phyloP scores from a whole-genome alignment of 2,797 vertebrate species.

The Anabacerthia variegaticeps region DNA sequence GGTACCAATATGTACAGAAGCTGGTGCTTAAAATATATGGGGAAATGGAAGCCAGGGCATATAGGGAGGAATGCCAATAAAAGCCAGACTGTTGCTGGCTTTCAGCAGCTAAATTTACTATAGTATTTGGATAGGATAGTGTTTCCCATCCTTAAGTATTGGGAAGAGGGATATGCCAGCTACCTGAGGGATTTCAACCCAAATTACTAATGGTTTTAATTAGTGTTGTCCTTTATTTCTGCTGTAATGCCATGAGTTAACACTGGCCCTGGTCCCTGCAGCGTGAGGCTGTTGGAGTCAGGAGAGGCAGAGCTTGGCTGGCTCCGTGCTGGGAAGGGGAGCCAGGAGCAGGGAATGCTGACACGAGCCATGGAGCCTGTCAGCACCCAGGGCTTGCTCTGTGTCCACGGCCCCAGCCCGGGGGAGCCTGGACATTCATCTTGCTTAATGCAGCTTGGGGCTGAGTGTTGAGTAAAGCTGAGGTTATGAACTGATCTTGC shows the following conservation, averaged over 20 bases:
- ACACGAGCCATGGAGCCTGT: not conserved
- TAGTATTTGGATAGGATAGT: not conserved
- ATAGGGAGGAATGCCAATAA: slow-evolving; percentile 23
- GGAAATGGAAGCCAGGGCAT: slow-evolving; percentile 26
- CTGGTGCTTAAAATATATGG: slow-evolving; percentile 13
- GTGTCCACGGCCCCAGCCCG: rapidly evolving
- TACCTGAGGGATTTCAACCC: not conserved
- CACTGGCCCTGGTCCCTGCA: not conserved
- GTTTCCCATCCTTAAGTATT: not conserved
- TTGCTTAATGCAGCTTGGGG: not conserved
- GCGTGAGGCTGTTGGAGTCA: rapidly evolving
- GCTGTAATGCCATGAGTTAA: rapidly evolving
- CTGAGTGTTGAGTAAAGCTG: rapidly evolving
- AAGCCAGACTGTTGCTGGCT: slow-evolving; percentile 13
- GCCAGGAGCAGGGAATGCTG: not conserved
- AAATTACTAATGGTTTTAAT: not conserved
- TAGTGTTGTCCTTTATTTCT: not conserved
- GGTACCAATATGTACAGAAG: slow-evolving; percentile 41
- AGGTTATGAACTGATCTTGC: not conserved
- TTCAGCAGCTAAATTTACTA: slow-evolving; percentile 8
- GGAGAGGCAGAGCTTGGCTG: not conserved
- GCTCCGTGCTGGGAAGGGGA: not conserved
- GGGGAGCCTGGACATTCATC: not conserved
- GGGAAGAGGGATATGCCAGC: not conserved
- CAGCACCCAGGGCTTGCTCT: rapidly evolving